phyloP scores from a whole-genome alignment of 2,797 vertebrate species.

The Cryptoprocta ferox region DNA sequence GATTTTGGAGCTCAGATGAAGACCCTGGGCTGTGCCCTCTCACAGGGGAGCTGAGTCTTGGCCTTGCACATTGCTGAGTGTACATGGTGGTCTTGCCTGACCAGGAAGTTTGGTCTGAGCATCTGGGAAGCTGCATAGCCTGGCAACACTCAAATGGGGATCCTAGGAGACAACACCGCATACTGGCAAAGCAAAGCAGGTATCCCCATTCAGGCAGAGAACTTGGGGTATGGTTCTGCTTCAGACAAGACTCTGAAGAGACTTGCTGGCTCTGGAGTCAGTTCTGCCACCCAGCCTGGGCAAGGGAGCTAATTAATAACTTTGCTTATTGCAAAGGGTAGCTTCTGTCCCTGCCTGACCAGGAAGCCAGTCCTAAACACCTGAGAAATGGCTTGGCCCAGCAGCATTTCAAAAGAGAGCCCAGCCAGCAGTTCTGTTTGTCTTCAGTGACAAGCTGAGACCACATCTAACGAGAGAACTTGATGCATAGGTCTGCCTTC shows the following conservation, averaged over 20 bases:
- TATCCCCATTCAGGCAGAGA: not conserved
- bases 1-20: no score
- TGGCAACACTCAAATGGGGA: not conserved
- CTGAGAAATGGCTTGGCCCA: not conserved
- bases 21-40: no score
- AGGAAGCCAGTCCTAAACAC: not conserved
- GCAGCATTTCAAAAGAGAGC: not conserved
- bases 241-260: not conserved
- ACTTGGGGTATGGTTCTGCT: not conserved
- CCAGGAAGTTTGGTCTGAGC: not conserved
- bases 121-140: not conserved
- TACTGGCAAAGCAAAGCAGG: not conserved
- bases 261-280: not conserved
- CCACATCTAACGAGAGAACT: not conserved
- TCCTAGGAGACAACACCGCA: not conserved
- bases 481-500: not conserved
- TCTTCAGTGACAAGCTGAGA: not conserved
- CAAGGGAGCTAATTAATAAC: not conserved
- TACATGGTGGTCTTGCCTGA: not conserved
- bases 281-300: not conserved
- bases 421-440: not conserved
- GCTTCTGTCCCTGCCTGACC: not conserved
- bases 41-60: no score
- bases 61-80: not conserved
- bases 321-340: not conserved